Percentiles rank a stretch among this genome's conserved stretches.
These are phyloP conservation scores for Habrosyne pyritoides DNA, from an alignment of 2,888 invertebrate genomes.

Conservation along the genomic window DNA sequence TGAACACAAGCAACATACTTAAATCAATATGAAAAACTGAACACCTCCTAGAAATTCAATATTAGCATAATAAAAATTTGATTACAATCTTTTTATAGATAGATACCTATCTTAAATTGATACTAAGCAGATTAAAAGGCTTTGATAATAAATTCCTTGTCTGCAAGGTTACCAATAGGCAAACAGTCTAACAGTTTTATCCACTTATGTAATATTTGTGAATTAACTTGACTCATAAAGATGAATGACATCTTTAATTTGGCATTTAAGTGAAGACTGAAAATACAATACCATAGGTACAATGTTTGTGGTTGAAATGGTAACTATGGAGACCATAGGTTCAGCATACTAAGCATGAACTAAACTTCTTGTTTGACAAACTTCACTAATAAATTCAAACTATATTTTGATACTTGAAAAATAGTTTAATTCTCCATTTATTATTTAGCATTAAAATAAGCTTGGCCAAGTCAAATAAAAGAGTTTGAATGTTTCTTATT, in stretches of 20 bases:
- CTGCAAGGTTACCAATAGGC: not conserved
- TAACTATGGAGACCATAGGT: not conserved
- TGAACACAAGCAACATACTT: slow-evolving; percentile 6
- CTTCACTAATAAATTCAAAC: not conserved
- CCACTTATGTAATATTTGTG: not conserved
- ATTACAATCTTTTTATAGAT: not conserved
- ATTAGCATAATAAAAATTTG: not conserved
- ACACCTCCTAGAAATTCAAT: not conserved
- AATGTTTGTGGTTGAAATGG: not conserved
- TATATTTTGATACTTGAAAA: no score
- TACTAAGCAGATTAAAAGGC: not conserved
- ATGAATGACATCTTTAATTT: no score
- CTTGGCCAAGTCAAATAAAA: not conserved
- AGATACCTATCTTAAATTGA: not conserved
- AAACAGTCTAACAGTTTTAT: not conserved
- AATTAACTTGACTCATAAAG: not conserved
- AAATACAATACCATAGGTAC: no score
- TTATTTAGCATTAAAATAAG: no score
- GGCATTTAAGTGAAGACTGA: no score
- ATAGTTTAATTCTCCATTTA: no score
- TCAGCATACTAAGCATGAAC: not conserved
- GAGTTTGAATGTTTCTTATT: not conserved
- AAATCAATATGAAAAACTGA: slow-evolving; percentile 11
- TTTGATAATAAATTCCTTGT: not conserved
- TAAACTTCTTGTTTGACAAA: not conserved